A percentile compares a stretch with the other conserved stretches of the same genome.
These are phyloP conservation scores for Crotalus horridus DNA, from an alignment of 2,113 vertebrate species.

Conservation along the genomic window DNA sequence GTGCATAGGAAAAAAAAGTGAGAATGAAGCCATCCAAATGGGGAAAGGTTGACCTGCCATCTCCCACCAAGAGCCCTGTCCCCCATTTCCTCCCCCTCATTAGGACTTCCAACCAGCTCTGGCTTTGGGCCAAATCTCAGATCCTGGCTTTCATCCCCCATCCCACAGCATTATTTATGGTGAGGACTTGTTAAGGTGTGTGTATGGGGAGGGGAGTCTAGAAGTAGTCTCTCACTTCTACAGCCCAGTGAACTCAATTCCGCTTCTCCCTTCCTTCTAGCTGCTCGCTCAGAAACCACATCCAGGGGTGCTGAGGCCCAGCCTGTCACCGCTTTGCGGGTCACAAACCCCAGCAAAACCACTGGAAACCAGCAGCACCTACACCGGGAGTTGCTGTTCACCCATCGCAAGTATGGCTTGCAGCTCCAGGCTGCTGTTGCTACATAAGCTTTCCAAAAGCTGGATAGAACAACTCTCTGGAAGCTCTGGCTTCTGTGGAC, in stretches of 20 bases:
- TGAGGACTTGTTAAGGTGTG: constrained; percentile 13
- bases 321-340: neutral
- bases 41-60: neutral
- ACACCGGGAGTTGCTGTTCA: constrained; percentile 43
- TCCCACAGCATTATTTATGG: constrained; percentile 9
- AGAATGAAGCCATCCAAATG: neutral
- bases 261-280: neutral
- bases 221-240: neutral
- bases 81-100: constrained; percentile 14
- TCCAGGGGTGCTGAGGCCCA: constrained; percentile 5
- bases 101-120: constrained; percentile 16
- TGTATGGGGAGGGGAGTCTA: neutral
- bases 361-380: constrained; percentile 40
- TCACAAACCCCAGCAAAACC: constrained; percentile 6
- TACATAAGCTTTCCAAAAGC: neutral
- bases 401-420: constrained; percentile 41
- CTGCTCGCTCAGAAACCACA: neutral
- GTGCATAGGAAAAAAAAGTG: neutral
- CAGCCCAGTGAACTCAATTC: neutral
- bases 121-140: constrained; percentile 40
- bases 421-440: neutral
- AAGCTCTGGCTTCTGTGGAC: too few relatives aligned
- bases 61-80: neutral
- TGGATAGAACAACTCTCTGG: neutral
- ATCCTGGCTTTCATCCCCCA: constrained; percentile 27